These are phyloP conservation scores for Amaurobius ferox DNA, from an alignment of 2,888 invertebrate genomes.

Conservation along the genomic window DNA sequence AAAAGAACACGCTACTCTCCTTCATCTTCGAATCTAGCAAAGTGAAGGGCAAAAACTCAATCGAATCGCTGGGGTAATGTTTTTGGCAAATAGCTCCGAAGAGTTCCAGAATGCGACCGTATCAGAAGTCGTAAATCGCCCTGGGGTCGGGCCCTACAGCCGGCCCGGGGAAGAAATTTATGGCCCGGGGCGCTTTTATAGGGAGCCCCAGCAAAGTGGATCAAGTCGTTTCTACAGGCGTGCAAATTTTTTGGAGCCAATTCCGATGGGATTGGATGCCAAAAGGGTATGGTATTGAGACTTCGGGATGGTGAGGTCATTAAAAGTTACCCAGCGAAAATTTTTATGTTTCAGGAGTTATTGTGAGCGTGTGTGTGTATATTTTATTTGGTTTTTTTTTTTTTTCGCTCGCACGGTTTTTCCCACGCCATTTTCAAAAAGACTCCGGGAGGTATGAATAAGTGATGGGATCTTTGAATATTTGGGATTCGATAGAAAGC, in stretches of 20 bases:
- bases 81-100: constrained; percentile 39
- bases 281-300: not conserved
- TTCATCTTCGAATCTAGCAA: constrained; percentile 47
- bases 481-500: constrained; percentile 14
- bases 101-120: constrained; percentile 33
- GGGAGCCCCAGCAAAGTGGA: constrained; percentile 61
- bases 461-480: constrained; percentile 5
- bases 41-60: constrained; percentile 51
- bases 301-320: constrained; percentile 18
- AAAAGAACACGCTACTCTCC: constrained; percentile 1
- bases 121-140: constrained; percentile 68
- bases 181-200: constrained; percentile 62
- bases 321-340: constrained; percentile 55
- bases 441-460: not conserved
- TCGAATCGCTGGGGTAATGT: constrained; percentile 52
- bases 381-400: not conserved
- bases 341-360: not conserved
- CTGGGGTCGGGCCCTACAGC: constrained; percentile 45
- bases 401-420: not conserved
- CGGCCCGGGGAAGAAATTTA: constrained; percentile 53
- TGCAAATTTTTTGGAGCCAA: constrained; percentile 54
- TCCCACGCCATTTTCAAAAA: not conserved
- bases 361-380: not conserved
- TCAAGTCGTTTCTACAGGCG: constrained; percentile 44
- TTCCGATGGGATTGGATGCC: constrained; percentile 28